Evolutionary conservation across 2,113 vertebrate species (phyloP).

Genomic region (human (Homo sapiens)): GRCh38 chr22:41838001-41838500

Average conservation of each 20-base stretch:
- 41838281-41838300: neutral
- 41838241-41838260: neutral
- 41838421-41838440: neutral
- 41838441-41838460: neutral
- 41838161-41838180: neutral
- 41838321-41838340: neutral
- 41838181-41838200: neutral
- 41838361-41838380: neutral
- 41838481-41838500: no score
- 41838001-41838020: neutral
- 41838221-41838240: neutral
- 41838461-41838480: no score
- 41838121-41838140: neutral
- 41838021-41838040: neutral
- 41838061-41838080: neutral
- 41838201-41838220: neutral
- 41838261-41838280: neutral
- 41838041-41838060: neutral
- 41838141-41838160: neutral
- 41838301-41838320: neutral
- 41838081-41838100: neutral
- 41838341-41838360: neutral
- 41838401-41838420: neutral
- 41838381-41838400: neutral
- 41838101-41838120: neutral